Percentiles rank a stretch among this genome's conserved stretches.
phyloP scores from a whole-genome alignment of 92 coral and sea anemone species.

The Epizoanthus ramosus region DNA sequence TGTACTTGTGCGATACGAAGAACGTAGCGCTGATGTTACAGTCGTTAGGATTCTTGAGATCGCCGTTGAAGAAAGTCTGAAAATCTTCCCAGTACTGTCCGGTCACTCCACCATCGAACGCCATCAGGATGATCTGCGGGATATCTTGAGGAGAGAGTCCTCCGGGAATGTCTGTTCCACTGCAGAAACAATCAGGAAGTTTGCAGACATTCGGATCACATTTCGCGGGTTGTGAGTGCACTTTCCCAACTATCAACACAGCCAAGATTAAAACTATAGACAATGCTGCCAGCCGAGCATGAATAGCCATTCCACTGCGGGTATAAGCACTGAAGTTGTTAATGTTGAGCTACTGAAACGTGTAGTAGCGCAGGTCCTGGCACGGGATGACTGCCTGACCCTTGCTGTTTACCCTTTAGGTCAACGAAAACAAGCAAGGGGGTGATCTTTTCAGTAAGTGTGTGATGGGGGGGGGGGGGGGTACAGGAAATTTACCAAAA shows the following conservation, averaged over 20 bases:
- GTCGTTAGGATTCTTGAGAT: slow-evolving; percentile 63
- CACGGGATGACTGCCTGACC: neutral
- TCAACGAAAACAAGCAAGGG: too few relatives aligned
- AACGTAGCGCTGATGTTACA: slow-evolving; percentile 74
- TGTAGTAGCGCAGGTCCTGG: neutral
- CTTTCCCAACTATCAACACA: neutral
- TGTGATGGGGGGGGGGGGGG: too few relatives aligned
- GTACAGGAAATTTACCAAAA: too few relatives aligned
- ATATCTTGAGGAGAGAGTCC: slow-evolving; percentile 44
- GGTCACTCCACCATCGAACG: slow-evolving; percentile 63
- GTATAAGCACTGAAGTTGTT: neutral
- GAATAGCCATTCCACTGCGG: neutral
- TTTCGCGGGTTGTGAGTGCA: slow-evolving; percentile 8
- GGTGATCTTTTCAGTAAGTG: too few relatives aligned
- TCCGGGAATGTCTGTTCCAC: slow-evolving; percentile 64
- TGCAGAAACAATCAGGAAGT: slow-evolving; percentile 75
- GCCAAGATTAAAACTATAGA: neutral
- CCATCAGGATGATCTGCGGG: slow-evolving; percentile 70
- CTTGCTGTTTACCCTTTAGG: neutral
- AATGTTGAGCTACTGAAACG: neutral
- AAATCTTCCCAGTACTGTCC: slow-evolving; percentile 40
- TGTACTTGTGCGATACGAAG: slow-evolving; percentile 74
- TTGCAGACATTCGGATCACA: slow-evolving; percentile 56
- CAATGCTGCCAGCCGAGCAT: neutral
- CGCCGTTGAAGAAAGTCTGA: slow-evolving; percentile 61